Evolutionary conservation across 2,113 vertebrate genomes (phyloP).

Genomic region (Chelonoidis abingdonii): DNA sequence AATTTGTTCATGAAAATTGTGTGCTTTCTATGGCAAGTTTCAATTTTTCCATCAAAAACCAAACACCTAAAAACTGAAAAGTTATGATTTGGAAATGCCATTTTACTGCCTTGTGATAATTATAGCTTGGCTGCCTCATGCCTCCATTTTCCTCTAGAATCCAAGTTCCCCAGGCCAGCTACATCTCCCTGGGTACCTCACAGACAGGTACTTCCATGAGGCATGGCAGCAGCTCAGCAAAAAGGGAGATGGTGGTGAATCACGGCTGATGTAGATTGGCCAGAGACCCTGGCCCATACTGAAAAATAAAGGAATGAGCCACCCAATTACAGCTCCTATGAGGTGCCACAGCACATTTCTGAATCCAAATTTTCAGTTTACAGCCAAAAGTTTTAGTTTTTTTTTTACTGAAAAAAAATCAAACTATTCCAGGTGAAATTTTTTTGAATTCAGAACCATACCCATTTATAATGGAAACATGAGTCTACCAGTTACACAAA

Average conservation of each 20-base stretch:
- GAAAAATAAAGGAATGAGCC: background rate
- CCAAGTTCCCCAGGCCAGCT: background rate
- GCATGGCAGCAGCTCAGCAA: background rate
- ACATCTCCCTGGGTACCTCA: background rate
- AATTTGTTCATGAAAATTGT: background rate
- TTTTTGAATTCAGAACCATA: background rate
- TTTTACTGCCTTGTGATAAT: background rate
- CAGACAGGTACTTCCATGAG: background rate
- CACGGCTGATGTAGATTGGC: background rate
- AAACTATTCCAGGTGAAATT: background rate
- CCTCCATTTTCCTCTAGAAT: background rate
- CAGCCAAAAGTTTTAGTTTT: background rate
- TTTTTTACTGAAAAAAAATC: background rate
- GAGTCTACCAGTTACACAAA: background rate
- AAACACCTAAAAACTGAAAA: background rate
- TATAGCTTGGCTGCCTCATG: background rate
- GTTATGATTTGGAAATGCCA: background rate
- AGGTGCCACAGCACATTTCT: background rate
- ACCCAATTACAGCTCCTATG: background rate
- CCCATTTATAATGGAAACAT: background rate
- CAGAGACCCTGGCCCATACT: background rate
- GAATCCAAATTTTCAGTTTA: background rate
- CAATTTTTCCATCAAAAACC: background rate
- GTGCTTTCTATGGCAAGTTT: background rate
- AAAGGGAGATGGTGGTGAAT: background rate